These are phyloP conservation scores for Saturnia pavonia DNA, from an alignment of 2,888 invertebrate species.

Conservation along the genomic window DNA sequence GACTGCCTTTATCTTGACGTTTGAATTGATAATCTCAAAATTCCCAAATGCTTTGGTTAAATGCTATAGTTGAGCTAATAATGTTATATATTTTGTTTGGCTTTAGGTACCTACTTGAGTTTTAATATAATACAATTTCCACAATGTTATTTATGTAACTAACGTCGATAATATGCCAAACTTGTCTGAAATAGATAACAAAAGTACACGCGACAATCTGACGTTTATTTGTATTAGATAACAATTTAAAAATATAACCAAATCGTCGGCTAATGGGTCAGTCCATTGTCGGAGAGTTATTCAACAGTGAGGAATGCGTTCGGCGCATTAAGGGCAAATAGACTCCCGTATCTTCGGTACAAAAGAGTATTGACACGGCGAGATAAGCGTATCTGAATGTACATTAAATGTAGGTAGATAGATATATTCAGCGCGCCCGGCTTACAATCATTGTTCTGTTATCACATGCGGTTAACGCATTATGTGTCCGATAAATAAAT, in stretches of 20 bases:
- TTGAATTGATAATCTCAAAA: not conserved
- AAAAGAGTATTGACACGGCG: constrained; percentile 78
- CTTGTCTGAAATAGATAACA: constrained; percentile 40
- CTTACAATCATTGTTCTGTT: constrained; percentile 77
- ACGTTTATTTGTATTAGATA: constrained; percentile 50
- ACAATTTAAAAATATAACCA: constrained; percentile 49
- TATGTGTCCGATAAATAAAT: constrained; percentile 76
- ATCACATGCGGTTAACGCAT: constrained; percentile 74
- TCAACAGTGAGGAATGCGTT: constrained; percentile 71
- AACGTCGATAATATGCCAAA: constrained; percentile 43
- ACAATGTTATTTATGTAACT: constrained; percentile 40
- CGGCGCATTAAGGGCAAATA: constrained; percentile 75
- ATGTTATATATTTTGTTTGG: constrained; percentile 4
- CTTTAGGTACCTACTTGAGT: not conserved
- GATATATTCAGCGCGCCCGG: constrained; percentile 57
- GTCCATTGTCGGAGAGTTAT: constrained; percentile 65
- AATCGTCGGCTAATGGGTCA: constrained; percentile 64
- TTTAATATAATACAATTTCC: constrained; percentile 7
- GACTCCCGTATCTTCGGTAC: constrained; percentile 75
- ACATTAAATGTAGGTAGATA: constrained; percentile 68
- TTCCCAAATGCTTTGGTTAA: not conserved
- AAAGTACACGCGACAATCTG: constrained; percentile 36
- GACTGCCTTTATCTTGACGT: not conserved
- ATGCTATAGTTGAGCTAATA: not conserved
- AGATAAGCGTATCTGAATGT: constrained; percentile 76